Evolutionary conservation across 1,140 invertebrate genomes (phyloP).

Genomic region (Carposina sasakii): DNA sequence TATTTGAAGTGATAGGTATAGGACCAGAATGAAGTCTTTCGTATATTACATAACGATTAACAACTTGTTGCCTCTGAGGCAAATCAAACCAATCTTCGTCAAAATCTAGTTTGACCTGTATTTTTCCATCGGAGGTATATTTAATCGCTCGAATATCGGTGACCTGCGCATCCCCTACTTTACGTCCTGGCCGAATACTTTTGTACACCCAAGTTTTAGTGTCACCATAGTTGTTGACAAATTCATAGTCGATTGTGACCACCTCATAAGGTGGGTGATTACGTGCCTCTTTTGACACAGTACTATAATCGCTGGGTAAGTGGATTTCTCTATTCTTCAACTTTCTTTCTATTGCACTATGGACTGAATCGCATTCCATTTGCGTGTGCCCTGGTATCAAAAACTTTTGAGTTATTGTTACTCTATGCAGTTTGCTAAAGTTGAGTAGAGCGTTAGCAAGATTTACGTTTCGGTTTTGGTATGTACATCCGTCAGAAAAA

Average conservation of each 20-base stretch:
- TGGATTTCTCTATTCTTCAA: constrained; percentile 13
- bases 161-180: constrained; percentile 9
- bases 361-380: constrained; percentile 54
- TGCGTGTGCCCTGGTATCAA: constrained; percentile 56
- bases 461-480: constrained; percentile 40
- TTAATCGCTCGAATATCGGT: not conserved
- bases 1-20: too few species aligned
- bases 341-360: constrained; percentile 20
- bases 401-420: constrained; percentile 50
- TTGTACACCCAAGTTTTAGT: constrained; percentile 7
- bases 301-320: not conserved
- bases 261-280: not conserved
- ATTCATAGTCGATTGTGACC: not conserved
- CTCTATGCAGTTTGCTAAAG: constrained; percentile 24
- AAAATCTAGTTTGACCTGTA: too few species aligned
- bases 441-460: constrained; percentile 41
- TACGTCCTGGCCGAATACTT: constrained; percentile 12
- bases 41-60: too few species aligned
- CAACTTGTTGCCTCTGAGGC: too few species aligned
- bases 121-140: too few species aligned
- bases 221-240: constrained; percentile 7
- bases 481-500: constrained; percentile 32
- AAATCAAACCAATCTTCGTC: too few species aligned
- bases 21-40: too few species aligned
- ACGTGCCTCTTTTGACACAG: constrained; percentile 1